phyloP scores from a whole-genome alignment of 2,113 vertebrate genomes.

The Silurus asotus region DNA sequence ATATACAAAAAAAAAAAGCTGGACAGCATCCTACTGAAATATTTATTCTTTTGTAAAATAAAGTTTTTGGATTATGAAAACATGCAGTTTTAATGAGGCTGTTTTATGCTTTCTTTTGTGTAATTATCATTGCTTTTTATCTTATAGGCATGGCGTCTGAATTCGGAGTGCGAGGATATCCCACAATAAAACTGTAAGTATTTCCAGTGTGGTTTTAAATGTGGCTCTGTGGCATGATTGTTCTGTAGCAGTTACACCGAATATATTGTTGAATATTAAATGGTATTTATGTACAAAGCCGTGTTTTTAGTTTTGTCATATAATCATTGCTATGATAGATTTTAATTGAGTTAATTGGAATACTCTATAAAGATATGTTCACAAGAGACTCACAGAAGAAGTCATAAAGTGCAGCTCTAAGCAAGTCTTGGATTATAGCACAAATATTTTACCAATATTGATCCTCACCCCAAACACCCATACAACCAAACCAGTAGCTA shows the following conservation, averaged over 20 bases:
- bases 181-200: conserved; percentile 98
- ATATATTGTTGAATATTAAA: neutral
- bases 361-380: neutral
- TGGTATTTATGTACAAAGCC: neutral
- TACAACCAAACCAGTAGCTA: neutral
- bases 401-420: neutral
- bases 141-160: conserved; percentile 90
- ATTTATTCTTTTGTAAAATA: too few species aligned
- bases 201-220: neutral
- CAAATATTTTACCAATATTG: neutral
- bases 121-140: neutral
- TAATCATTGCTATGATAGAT: neutral
- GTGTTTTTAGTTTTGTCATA: neutral
- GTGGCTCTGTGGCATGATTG: neutral
- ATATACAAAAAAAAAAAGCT: too few species aligned
- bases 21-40: too few species aligned
- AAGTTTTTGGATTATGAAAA: too few species aligned
- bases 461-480: neutral
- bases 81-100: too few species aligned
- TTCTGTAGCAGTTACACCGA: neutral
- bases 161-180: conserved; percentile 95
- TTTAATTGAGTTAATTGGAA: neutral
- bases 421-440: neutral
- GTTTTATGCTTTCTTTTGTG: neutral
- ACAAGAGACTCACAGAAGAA: neutral